Percentiles rank a stretch among this genome's conserved stretches.
Evolutionary conservation across 2,113 vertebrate genomes (phyloP).

Genomic region (Harpagus bidentatus): DNA sequence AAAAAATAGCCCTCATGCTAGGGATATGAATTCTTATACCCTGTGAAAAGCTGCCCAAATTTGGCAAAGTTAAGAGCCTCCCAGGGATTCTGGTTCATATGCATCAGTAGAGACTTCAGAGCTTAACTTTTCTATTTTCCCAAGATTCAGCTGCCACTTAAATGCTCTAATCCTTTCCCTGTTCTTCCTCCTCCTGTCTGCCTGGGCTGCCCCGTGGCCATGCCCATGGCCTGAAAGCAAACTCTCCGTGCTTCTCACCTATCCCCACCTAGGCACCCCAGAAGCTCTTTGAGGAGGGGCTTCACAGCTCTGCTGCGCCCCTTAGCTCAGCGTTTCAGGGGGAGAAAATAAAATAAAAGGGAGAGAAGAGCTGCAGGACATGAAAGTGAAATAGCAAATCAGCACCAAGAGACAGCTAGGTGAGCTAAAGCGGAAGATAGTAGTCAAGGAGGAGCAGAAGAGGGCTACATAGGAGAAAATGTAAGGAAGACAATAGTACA

Average conservation of each 20-base stretch:
- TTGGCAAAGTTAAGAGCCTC: slow-evolving; percentile 51
- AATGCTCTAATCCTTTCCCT: not conserved
- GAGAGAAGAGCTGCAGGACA: not conserved
- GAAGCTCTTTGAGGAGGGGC: not conserved
- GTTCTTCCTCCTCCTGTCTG: not conserved
- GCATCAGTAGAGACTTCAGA: slow-evolving; percentile 59
- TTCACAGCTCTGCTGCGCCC: not conserved
- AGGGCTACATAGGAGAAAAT: not conserved
- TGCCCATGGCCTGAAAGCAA: slow-evolving; percentile 14
- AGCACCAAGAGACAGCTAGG: not conserved
- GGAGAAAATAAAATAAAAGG: not conserved
- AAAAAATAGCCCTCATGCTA: not conserved
- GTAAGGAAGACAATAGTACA: not conserved
- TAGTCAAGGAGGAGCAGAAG: not conserved
- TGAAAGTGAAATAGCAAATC: not conserved
- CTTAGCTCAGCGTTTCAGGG: not conserved
- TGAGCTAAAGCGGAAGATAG: not conserved
- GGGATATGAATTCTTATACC: not conserved
- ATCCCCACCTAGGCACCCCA: not conserved
- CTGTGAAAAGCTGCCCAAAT: slow-evolving; percentile 41
- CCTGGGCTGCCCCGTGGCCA: slow-evolving; percentile 36
- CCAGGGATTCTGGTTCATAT: slow-evolving; percentile 47
- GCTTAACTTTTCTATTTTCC: slow-evolving; percentile 46
- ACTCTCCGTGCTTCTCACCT: not conserved
- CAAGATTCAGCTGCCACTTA: slow-evolving; percentile 45